Base-by-base conservation (phyloP, 2,113 vertebrate genomes). In the Shinisaurus crocodilurus region DNA sequence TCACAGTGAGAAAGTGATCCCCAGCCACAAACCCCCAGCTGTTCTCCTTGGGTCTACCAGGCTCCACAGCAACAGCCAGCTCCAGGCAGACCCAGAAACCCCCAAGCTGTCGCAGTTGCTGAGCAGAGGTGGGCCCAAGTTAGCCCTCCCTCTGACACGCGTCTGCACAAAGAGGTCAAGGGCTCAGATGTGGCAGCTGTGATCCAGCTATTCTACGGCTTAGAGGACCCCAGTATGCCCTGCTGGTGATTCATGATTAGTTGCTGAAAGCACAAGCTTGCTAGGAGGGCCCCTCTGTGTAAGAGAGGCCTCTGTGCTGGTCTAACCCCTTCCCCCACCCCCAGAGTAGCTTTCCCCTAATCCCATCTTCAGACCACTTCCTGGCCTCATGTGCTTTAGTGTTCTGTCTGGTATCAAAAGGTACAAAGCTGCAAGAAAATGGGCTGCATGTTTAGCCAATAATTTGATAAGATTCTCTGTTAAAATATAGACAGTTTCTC, bases 401-500 rank as follows among this genome's bases (percentile, higher is more conserved):
- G 96, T 96, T 95, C 40, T 80, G 93, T 34, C 86, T 88, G 88
- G 82, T 95, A 93, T 93, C 93, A 92, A 95, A 90, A 88, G 91
- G 91, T 48, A 93, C 82, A 95, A 89, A 92, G 93, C 90, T 87
- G 81, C 82, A 85, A 88, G 74, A 85, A 95, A 91, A 94, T 91
- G 88, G 37, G 70, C 43, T 89, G 76, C 89, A 43, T 27, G 91
- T 96, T 95, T 93, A 70, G 91, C 95, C 95, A 95, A 94, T 95
- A 96, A 95, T 93, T 91, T 95, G 72, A 79, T 92, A 90, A 85
- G 65, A 69, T 85, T 94, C 94, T 96, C 95, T 93, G 93, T 95
- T 96, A 96, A 96, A 96, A 96, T 96, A 96, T 96, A 96, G 94
- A 94, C n/a, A 79, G 94, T 93, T 94, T 95, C 93, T 93, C 92